phyloP scores from a whole-genome alignment of 2,888 invertebrate species.

The Seladonia tumulorum region DNA sequence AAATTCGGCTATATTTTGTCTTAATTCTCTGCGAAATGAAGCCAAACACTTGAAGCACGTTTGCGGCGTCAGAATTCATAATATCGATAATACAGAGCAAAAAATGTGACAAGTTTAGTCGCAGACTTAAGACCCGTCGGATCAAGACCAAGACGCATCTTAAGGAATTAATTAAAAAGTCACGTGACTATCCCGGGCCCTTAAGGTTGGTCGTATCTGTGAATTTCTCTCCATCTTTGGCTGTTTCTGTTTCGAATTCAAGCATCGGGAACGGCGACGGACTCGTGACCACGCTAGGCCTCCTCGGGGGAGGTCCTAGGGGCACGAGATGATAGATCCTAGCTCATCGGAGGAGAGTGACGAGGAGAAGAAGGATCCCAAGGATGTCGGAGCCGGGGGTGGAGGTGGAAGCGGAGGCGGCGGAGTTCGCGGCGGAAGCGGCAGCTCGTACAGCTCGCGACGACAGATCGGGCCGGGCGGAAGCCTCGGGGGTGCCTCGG shows the following conservation, averaged over 20 bases:
- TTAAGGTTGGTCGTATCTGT: neutral
- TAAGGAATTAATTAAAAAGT: too few species aligned
- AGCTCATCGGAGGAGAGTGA: conserved; percentile 98
- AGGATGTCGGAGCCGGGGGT: conserved; percentile 73
- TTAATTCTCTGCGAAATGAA: too few species aligned
- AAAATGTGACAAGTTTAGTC: too few species aligned
- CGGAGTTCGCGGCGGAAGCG: conserved; percentile 75
- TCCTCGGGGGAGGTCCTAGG: conserved; percentile 57
- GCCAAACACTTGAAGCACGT: too few species aligned
- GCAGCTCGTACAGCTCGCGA: conserved; percentile 80
- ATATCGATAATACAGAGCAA: too few species aligned
- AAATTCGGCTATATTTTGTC: too few species aligned
- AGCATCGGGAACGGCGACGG: conserved; percentile 53
- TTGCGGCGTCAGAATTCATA: too few species aligned
- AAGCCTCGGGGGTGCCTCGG: conserved; percentile 72
- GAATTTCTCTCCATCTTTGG: neutral
- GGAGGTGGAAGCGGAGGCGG: conserved; percentile 75
- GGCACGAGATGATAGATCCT: conserved; percentile 93
- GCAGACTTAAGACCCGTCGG: too few species aligned
- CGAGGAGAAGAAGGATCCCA: conserved; percentile 90
- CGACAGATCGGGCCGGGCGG: conserved; percentile 85
- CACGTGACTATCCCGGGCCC: too few species aligned
- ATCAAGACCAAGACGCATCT: too few species aligned
- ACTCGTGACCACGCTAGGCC: conserved; percentile 65
- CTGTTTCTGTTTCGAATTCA: neutral